Evolutionary conservation across 2,797 vertebrate species (phyloP).

Genomic region (Sebastes flavidus): DNA sequence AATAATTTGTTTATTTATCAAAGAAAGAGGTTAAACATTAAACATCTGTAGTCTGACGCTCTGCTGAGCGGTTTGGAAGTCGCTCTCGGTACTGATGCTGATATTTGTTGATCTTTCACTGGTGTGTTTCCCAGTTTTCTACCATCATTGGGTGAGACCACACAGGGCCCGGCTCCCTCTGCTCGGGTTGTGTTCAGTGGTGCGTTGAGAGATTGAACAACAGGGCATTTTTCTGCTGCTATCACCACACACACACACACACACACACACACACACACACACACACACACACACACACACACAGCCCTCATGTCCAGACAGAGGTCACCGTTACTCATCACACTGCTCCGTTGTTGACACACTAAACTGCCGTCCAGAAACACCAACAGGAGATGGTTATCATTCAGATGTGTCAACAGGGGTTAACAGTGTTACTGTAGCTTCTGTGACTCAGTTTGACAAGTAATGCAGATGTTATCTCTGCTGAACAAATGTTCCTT

Average conservation of each 20-base stretch:
- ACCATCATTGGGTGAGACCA: background rate
- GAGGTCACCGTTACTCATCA: slow-evolving; percentile 50
- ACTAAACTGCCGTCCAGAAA: background rate
- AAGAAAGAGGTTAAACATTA: background rate
- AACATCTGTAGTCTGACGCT: background rate
- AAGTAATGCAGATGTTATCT: slow-evolving; percentile 10
- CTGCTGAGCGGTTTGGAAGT: background rate
- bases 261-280: too few relatives aligned
- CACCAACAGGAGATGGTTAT: background rate
- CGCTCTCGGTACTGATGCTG: background rate
- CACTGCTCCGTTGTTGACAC: slow-evolving; percentile 48
- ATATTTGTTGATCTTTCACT: background rate
- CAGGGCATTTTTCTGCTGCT: slow-evolving; percentile 28
- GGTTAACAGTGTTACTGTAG: slow-evolving; percentile 9
- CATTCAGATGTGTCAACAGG: slow-evolving; percentile 14
- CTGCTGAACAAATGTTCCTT: background rate
- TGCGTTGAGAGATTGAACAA: slow-evolving; percentile 26
- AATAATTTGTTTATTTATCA: background rate
- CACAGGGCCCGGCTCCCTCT: background rate
- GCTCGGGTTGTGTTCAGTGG: slow-evolving; percentile 5
- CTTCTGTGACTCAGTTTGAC: background rate
- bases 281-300: too few relatives aligned
- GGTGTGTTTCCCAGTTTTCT: background rate
- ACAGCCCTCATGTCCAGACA: slow-evolving; percentile 22
- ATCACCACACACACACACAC: background rate